Evolutionary conservation across 2,797 vertebrate genomes (phyloP), one percentile per base, ranked within the genome.

Genomic region (Tangara arthus): DNA sequence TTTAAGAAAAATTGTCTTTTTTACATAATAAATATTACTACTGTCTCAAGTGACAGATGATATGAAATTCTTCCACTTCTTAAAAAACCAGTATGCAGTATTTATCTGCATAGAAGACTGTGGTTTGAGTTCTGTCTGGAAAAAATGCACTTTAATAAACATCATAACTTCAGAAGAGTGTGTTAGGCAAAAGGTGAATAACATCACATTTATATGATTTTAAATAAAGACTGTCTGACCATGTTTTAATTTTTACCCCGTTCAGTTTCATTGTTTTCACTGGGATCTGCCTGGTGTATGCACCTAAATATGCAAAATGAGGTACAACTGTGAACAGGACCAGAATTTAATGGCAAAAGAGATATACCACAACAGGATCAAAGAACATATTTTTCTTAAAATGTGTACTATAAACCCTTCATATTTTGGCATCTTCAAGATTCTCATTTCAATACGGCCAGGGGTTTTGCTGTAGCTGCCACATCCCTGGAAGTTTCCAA

Each of bases 81-180:
- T 47, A 93, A 90, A 60, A 91, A 94, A 92, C 59, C 49, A 94
- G 93, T 95, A 94, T 93, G n/a, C n/a, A n/a, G n/a, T 97, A 97
- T 97, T 96, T 87, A 93, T 95, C 96, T 96, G 72, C 93, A 87
- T 30, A 79, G 77, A 93, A 89, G 94, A 72, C 68, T 81, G 85
- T 14, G 42, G 90, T 93, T 97, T 96, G 69, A 94, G 90, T 89
- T 87, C 82, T 82, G 70, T 92, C 93, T 95, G 73, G 83, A 90
- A 96, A 88, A 82, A 96, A 96, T 93, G 92, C 87, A 89, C 88
- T 97, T 97, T 94, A 97, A 97, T 96, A 97, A 98, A 96, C 90
- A 93, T 23, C 80, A 39, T 94, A 96, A 96, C 94, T 95, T 96
- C 82, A 77, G 16, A 30, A 75, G 66, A 57, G 4, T 23, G 42